Base-by-base conservation (phyloP, 2,888 invertebrate species). In the Drosophila antonietae region DNA sequence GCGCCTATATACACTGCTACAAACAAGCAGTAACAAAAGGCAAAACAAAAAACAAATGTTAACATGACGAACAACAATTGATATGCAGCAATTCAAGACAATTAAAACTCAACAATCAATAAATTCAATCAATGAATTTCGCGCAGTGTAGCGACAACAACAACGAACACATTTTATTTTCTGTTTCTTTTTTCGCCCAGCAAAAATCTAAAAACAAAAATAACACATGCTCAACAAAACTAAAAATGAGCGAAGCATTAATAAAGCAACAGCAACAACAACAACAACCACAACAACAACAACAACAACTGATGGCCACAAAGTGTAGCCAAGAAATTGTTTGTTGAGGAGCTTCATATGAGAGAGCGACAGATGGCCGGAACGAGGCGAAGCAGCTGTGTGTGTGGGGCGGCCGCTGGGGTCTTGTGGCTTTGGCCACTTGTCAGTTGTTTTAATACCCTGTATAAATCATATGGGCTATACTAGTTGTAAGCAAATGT, bases 121-220 rank as follows among this genome's bases (percentile, higher is more conserved):
- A 23, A 23, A 47, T 37, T 31, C 20, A 47, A 46, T 41, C 28
- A 31, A 43, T n/a, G 9, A 44, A 35, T 66, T 81, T 78, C 47
- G 56, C n/a, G 0, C 74, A 71, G 83, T 88, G 85, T 71, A 72
- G 64, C 62, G 33, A 65, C 64, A 20, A 33, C 12, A 33, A 15
- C 37, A 37, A 37, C 4, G 20, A 68, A 28, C 37, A 28, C 18
- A 28, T 28, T 28, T 12, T 20, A 2, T n/a, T 31, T 56, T 56
- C 39, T n/a, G 53, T 53, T 46, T 46, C 3, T n/a, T 31, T 56
- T 46, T 46, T 55, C 64, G 55, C 73, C 68, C 64, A 69, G 75
- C 66, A 73, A 75, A 77, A 78, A 78, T 73, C 72, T 62, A 73
- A 78, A 88, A 85, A 75, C 70, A 68, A 52, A 73, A 64, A 81